Evolutionary conservation across 2,113 vertebrate genomes (phyloP).

Genomic region (Ancistrus triradiatus): DNA sequence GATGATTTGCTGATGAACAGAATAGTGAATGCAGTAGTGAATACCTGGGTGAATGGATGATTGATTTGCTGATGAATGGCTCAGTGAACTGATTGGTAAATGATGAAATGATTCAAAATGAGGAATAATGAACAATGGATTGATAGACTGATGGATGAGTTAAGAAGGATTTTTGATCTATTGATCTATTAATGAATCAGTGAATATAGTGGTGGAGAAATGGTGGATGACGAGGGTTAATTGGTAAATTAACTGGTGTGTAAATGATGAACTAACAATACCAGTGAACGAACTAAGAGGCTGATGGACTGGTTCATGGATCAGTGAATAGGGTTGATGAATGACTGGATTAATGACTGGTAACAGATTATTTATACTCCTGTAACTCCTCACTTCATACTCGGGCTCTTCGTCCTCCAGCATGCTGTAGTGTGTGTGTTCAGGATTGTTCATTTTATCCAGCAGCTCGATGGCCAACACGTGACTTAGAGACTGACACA

Average conservation of each 20-base stretch:
- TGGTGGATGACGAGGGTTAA: no score
- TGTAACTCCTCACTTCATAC: conserved; percentile 73
- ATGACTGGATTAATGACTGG: no score
- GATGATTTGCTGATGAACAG: no score
- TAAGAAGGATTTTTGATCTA: background rate
- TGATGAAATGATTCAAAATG: background rate
- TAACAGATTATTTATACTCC: no score
- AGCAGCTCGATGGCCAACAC: conserved; percentile 79
- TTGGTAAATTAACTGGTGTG: no score
- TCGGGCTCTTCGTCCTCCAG: conserved; percentile 78
- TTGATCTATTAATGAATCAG: background rate
- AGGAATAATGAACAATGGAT: background rate
- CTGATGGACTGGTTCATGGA: no score
- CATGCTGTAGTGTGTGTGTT: conserved; percentile 77
- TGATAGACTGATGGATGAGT: background rate
- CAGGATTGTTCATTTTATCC: conserved; percentile 83
- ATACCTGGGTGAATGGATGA: no score
- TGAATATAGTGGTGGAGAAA: no score
- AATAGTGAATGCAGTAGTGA: no score
- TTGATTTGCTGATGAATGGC: conserved; percentile 11
- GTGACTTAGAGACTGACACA: conserved; percentile 77
- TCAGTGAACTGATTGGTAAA: background rate
- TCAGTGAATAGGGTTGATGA: no score
- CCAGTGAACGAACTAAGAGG: no score
- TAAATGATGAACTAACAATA: no score